Evolutionary conservation across 2,888 invertebrate genomes (phyloP).

Genomic region (Calliopum simillimum): DNA sequence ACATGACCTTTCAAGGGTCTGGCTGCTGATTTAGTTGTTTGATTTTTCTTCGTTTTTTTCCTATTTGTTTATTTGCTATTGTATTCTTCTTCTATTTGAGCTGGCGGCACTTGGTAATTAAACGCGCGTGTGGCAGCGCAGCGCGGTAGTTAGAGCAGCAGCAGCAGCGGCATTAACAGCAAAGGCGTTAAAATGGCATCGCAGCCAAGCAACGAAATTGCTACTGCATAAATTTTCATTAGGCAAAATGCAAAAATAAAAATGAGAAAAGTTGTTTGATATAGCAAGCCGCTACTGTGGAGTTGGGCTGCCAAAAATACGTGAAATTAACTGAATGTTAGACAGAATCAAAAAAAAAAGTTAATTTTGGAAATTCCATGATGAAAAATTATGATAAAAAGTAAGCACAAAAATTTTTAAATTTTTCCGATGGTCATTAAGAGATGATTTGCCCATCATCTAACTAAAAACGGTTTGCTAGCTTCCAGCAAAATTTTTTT

Average conservation of each 20-base stretch:
- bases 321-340: too few species aligned
- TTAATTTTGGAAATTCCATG: too few species aligned
- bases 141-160: neutral
- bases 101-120: conserved; percentile 18
- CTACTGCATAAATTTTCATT: conserved; percentile 20
- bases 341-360: too few species aligned
- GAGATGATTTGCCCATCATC: too few species aligned
- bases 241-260: conserved; percentile 14
- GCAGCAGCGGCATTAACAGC: neutral
- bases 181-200: neutral
- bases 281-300: too few species aligned
- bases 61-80: neutral
- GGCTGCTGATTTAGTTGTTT: conserved; percentile 1
- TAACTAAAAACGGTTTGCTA: too few species aligned
- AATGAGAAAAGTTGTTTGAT: neutral
- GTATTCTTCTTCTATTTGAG: too few species aligned
- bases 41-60: conserved; percentile 2
- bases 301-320: too few species aligned
- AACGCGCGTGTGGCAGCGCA: conserved; percentile 19
- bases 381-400: too few species aligned
- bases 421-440: too few species aligned
- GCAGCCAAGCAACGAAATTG: neutral
- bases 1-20: neutral
- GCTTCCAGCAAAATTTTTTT: too few species aligned
- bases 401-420: too few species aligned